These are phyloP conservation scores for Epizoanthus fatuus DNA, from an alignment of 92 coral and sea anemone genomes.

Conservation along the genomic window DNA sequence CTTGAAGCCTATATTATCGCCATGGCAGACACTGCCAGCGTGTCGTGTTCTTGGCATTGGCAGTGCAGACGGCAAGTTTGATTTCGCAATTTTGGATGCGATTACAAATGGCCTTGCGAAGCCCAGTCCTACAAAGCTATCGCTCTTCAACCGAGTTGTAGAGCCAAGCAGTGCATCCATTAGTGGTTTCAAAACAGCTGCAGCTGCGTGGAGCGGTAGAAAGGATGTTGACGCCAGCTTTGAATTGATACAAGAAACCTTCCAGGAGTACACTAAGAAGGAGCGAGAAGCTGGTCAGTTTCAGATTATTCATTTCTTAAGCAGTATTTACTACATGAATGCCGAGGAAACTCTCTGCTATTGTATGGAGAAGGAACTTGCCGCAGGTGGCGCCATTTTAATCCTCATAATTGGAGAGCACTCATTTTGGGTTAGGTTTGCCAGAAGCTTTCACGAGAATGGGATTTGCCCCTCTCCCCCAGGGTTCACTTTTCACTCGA, in stretches of 20 bases:
- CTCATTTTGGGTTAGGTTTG: constrained; percentile 20
- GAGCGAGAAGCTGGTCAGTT: constrained; percentile 4
- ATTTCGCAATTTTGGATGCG: constrained; percentile 10
- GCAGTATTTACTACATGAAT: constrained; percentile 34
- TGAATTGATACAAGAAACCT: constrained; percentile 4
- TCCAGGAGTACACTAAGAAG: constrained; percentile 20
- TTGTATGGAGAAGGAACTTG: constrained; percentile 31
- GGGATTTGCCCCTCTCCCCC: constrained; percentile 24
- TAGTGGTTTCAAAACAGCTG: background rate
- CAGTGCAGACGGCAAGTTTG: constrained; percentile 25
- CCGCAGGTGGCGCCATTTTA: background rate
- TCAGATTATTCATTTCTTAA: constrained; percentile 13
- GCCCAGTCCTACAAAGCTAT: constrained; percentile 13
- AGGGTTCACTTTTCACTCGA: constrained; percentile 19
- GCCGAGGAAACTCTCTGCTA: constrained; percentile 24
- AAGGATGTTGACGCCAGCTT: constrained; percentile 1
- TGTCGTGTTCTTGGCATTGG: constrained; percentile 20
- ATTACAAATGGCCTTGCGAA: background rate
- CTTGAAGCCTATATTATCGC: constrained; percentile 1
- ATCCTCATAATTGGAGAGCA: constrained; percentile 2
- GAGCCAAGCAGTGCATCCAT: constrained; percentile 22
- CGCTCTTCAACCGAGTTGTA: constrained; percentile 20
- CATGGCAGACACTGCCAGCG: constrained; percentile 3
- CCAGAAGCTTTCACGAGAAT: constrained; percentile 23
- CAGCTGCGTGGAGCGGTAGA: background rate